A percentile compares a stretch with the other conserved stretches of the same genome.
Evolutionary conservation across 2,113 vertebrate genomes (phyloP).

Genomic region (Notarius quadriscutis): DNA sequence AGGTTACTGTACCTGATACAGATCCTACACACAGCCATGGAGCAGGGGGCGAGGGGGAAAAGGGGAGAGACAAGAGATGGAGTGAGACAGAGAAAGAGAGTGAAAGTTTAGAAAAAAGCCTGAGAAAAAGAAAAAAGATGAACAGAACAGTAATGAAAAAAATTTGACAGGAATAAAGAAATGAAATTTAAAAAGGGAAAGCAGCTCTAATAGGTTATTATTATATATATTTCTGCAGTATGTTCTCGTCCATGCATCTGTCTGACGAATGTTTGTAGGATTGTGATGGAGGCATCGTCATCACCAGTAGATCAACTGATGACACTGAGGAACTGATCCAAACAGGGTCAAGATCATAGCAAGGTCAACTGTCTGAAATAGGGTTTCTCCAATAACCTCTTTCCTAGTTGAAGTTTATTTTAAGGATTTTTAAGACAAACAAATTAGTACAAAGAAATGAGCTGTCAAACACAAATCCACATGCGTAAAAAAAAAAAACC

Average conservation of each 20-base stretch:
- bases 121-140: background rate
- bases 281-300: background rate
- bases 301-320: background rate
- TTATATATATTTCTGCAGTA: background rate
- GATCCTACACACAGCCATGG: slow-evolving; percentile 76
- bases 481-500: background rate
- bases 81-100: background rate
- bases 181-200: background rate
- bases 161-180: background rate
- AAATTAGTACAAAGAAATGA: background rate
- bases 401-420: background rate
- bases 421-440: background rate
- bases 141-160: background rate
- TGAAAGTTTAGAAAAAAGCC: slow-evolving; percentile 35
- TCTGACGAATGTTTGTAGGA: background rate
- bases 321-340: background rate
- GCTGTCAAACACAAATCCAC: background rate
- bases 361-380: background rate
- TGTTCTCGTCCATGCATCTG: background rate
- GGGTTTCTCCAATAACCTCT: background rate
- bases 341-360: background rate
- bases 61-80: slow-evolving; percentile 19
- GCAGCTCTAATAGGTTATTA: background rate
- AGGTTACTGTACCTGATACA: slow-evolving; percentile 83
- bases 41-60: slow-evolving; percentile 53